phyloP scores from a whole-genome alignment of 2,113 vertebrate species.

The Eulemur macaco region DNA sequence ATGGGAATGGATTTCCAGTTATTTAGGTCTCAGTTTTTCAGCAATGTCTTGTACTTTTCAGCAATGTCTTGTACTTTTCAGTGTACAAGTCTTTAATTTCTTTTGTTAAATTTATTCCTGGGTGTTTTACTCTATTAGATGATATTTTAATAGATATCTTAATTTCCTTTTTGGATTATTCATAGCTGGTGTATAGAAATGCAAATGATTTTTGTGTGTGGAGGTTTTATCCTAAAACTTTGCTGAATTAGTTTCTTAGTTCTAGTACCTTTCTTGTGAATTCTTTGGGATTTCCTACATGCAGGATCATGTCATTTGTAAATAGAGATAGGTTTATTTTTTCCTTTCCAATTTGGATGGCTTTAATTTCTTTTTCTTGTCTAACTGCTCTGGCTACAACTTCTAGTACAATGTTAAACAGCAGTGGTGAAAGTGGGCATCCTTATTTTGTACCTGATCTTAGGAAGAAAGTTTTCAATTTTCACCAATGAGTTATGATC shows the following conservation, averaged over 20 bases:
- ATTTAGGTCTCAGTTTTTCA: neutral
- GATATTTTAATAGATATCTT: neutral
- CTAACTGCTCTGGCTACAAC: neutral
- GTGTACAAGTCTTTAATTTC: neutral
- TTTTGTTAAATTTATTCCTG: neutral
- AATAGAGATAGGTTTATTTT: neutral
- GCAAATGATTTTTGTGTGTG: neutral
- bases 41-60: neutral
- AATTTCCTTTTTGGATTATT: neutral
- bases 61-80: neutral
- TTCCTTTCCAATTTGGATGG: neutral
- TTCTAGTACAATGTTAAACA: neutral
- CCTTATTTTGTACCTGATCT: neutral
- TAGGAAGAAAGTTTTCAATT: constrained; percentile 4
- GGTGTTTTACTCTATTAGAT: neutral
- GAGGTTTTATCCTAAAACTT: neutral
- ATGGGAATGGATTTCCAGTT: neutral
- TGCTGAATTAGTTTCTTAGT: neutral
- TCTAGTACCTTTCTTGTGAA: neutral
- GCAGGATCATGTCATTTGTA: neutral
- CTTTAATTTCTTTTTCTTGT: neutral
- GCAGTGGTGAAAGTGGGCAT: neutral
- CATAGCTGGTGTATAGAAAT: neutral
- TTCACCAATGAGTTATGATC: neutral
- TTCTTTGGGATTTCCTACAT: neutral